Evolutionary conservation across 2,113 vertebrate genomes (phyloP).

Genomic region (Otolemur garnettii): DNA sequence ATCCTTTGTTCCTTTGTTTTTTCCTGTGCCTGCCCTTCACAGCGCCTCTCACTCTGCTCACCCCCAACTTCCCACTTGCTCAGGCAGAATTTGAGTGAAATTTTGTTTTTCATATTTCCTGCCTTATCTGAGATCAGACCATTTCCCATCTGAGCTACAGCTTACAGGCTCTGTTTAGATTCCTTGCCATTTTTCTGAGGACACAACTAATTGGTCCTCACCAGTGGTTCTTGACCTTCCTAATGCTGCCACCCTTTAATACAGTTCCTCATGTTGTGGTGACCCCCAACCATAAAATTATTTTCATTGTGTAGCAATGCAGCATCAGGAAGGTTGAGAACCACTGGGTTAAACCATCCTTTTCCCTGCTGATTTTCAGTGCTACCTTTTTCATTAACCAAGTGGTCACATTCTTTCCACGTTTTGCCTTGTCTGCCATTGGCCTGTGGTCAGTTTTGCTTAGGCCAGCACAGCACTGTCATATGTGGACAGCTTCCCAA

Average conservation of each 20-base stretch:
- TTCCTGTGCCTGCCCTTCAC: background rate
- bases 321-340: too few species aligned
- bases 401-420: background rate
- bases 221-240: too few species aligned
- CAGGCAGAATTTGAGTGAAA: too few species aligned
- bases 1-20: background rate
- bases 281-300: too few species aligned
- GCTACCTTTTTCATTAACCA: background rate
- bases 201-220: background rate
- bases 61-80: background rate
- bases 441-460: background rate
- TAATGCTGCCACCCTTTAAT: too few species aligned
- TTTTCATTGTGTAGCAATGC: too few species aligned
- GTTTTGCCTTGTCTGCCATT: background rate
- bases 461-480: rapidly evolving
- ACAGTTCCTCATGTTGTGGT: too few species aligned
- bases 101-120: background rate
- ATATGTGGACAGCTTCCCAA: rapidly evolving
- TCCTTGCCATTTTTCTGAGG: background rate
- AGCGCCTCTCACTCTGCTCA: rapidly evolving
- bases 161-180: background rate
- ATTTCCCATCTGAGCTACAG: background rate
- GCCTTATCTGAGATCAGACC: background rate
- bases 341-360: background rate
- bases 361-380: background rate